phyloP scores from a whole-genome alignment of 2,113 vertebrate species.

The Holacanthus passer region DNA sequence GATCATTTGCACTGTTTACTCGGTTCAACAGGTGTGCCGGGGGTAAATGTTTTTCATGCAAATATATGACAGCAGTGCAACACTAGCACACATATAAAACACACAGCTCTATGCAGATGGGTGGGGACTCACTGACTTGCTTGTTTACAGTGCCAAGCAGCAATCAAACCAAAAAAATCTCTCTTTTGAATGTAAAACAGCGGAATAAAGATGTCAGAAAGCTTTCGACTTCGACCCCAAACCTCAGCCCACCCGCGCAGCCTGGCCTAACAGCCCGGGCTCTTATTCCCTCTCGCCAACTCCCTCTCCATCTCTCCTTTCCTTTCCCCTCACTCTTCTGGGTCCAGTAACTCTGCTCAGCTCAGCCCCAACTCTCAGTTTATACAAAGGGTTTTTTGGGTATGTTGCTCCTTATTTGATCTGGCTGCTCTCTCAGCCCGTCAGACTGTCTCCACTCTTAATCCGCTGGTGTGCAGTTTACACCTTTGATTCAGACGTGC shows the following conservation, averaged over 20 bases:
- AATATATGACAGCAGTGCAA: conserved; percentile 21
- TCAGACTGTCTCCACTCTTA: conserved; percentile 59
- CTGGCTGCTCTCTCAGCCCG: conserved; percentile 54
- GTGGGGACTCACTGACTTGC: neutral
- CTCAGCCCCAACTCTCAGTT: conserved; percentile 32
- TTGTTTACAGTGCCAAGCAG: conserved; percentile 27
- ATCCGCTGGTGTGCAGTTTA: conserved; percentile 39
- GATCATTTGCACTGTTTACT: conserved; percentile 43
- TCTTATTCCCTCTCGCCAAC: conserved; percentile 15
- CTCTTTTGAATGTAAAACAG: conserved; percentile 28
- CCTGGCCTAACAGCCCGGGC: neutral
- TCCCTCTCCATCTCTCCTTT: conserved; percentile 15
- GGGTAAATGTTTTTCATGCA: conserved; percentile 46
- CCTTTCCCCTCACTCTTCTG: conserved; percentile 38
- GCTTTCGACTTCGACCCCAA: conserved; percentile 52
- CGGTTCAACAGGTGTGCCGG: conserved; percentile 52
- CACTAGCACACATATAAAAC: neutral
- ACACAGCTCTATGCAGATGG: neutral
- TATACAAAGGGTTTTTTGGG: conserved; percentile 39
- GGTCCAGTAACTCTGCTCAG: conserved; percentile 48
- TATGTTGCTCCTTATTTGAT: conserved; percentile 57
- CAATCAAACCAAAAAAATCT: conserved; percentile 31
- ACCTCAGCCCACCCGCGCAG: conserved; percentile 71
- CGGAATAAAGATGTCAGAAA: conserved; percentile 52
- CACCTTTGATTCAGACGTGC: conserved; percentile 36